Conservation (phyloP, 2,113 vertebrate species). For the Rhipidura dahli region DNA sequence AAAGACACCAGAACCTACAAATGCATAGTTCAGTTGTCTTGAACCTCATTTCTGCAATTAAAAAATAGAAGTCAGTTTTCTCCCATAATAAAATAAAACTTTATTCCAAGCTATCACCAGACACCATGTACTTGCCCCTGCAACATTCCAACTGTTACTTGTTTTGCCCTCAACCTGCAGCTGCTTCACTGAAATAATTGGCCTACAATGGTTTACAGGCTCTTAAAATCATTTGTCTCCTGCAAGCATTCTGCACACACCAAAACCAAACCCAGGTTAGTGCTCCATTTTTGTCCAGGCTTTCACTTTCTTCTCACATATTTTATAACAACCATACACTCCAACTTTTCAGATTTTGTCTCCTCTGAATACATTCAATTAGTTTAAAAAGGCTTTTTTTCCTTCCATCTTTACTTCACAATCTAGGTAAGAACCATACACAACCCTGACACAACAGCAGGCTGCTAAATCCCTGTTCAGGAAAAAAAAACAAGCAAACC, state of each 20-base stretch:
- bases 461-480: not conserved
- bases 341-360: not conserved
- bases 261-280: not conserved
- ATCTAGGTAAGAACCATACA: not conserved
- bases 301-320: not conserved
- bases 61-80: not conserved
- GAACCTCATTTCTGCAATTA: not conserved
- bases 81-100: not conserved
- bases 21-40: not conserved
- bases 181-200: not conserved
- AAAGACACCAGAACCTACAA: not conserved
- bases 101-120: not conserved
- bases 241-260: not conserved
- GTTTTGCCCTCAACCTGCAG: not conserved
- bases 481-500: not conserved
- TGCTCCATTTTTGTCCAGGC: not conserved
- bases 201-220: not conserved
- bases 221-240: not conserved
- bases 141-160: not conserved
- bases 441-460: not conserved
- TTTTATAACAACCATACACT: not conserved
- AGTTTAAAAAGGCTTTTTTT: not conserved
- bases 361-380: not conserved
- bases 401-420: not conserved
- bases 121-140: fast-evolving